These are phyloP conservation scores for Cirrhinus molitorella DNA, from an alignment of 2,797 vertebrate genomes.

Conservation along the genomic window DNA sequence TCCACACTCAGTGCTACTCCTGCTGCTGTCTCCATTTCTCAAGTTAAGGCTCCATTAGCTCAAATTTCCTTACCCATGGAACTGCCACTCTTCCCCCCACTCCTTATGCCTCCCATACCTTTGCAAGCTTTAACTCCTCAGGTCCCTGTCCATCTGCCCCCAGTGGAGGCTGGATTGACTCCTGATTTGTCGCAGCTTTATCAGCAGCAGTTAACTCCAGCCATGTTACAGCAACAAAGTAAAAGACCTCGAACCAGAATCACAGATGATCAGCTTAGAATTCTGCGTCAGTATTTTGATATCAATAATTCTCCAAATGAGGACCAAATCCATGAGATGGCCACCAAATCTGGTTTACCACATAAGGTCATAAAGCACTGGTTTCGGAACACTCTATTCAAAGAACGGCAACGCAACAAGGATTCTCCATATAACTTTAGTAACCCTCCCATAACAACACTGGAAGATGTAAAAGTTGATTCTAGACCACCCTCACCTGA, in stretches of 20 bases:
- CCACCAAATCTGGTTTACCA: slow-evolving; percentile 89
- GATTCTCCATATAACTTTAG: slow-evolving; percentile 99
- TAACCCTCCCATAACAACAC: slow-evolving; percentile 92
- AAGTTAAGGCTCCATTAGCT: slow-evolving; percentile 69
- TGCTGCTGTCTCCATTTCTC: slow-evolving; percentile 78
- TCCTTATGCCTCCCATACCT: slow-evolving; percentile 94
- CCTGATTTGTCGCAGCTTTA: slow-evolving; percentile 93
- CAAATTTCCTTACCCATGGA: slow-evolving; percentile 91
- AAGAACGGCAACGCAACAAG: slow-evolving; percentile 98
- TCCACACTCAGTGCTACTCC: slow-evolving; percentile 79
- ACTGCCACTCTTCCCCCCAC: slow-evolving; percentile 90
- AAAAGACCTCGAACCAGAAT: slow-evolving; percentile 96
- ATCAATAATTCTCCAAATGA: slow-evolving; percentile 98
- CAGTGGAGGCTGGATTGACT: slow-evolving; percentile 84
- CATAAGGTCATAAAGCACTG: slow-evolving; percentile 99
- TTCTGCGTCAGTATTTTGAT: slow-evolving; percentile 94
- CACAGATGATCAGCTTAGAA: slow-evolving; percentile 92
- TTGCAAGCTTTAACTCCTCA: slow-evolving; percentile 87
- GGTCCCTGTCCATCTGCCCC: slow-evolving; percentile 83
- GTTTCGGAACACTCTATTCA: slow-evolving; percentile 98
- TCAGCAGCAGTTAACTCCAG: slow-evolving; percentile 87
- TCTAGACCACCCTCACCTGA: slow-evolving; percentile 86
- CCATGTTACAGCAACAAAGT: slow-evolving; percentile 87
- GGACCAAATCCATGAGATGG: slow-evolving; percentile 97
- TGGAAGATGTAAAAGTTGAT: slow-evolving; percentile 92